Evolutionary conservation across 2,797 vertebrate genomes (phyloP).

Genomic region (Liasis olivaceus): DNA sequence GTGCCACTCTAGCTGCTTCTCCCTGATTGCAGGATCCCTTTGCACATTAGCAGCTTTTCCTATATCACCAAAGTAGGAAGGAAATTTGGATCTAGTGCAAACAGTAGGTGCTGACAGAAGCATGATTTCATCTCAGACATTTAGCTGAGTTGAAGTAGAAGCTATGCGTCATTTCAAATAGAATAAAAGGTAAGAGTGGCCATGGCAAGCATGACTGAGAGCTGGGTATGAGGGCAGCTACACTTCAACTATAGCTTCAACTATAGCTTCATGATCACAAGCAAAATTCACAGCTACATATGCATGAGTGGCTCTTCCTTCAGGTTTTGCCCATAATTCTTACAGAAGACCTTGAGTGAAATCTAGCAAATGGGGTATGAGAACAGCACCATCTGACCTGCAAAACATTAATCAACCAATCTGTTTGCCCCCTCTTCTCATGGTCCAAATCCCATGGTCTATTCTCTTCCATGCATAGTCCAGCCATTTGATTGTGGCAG

Average conservation of each 20-base stretch:
- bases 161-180: background rate
- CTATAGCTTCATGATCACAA: background rate
- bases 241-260: background rate
- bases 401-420: background rate
- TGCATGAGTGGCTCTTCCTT: background rate
- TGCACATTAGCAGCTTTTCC: background rate
- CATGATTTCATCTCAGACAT: background rate
- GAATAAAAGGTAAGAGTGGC: background rate
- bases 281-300: background rate
- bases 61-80: background rate
- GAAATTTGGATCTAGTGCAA: background rate
- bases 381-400: background rate
- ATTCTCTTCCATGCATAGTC: background rate
- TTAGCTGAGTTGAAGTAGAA: background rate
- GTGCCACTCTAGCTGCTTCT: background rate
- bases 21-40: background rate
- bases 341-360: background rate
- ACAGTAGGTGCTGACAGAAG: background rate
- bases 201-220: background rate
- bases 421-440: background rate
- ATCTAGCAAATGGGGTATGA: background rate
- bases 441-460: background rate
- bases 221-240: background rate
- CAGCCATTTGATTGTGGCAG: background rate
- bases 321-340: background rate